phyloP scores from a whole-genome alignment of 2,888 invertebrate species.

The Ophonus ardosiacus region DNA sequence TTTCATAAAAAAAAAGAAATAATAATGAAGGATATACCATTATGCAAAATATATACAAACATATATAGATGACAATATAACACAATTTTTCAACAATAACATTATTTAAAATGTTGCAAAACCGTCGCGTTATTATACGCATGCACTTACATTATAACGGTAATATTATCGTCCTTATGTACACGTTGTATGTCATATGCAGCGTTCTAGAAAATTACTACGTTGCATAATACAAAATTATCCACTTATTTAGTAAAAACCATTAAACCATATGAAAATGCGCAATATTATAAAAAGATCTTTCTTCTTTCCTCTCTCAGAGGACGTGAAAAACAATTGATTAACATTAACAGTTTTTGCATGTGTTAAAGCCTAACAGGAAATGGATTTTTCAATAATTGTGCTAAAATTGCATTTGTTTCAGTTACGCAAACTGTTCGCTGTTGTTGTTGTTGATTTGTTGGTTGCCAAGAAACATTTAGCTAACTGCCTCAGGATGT shows the following conservation, averaged over 20 bases:
- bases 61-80: too few species aligned
- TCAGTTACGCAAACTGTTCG: constrained; percentile 31
- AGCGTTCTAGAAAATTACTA: neutral
- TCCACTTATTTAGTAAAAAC: neutral
- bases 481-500: constrained; percentile 9
- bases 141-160: neutral
- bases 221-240: neutral
- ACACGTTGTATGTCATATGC: neutral
- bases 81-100: too few species aligned
- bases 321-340: neutral
- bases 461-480: constrained; percentile 23
- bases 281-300: neutral
- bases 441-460: constrained; percentile 27
- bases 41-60: too few species aligned
- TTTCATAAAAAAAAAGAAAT: too few species aligned
- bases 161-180: neutral
- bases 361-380: constrained; percentile 6
- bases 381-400: constrained; percentile 16
- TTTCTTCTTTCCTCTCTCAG: neutral
- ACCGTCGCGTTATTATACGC: neutral
- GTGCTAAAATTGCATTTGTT: constrained; percentile 19
- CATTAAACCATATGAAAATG: neutral
- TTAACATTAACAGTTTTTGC: neutral
- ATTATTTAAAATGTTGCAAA: neutral
- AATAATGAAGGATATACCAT: too few species aligned